These are phyloP conservation scores for Tridacna crocea DNA, from an alignment of 2,888 invertebrate species.

Conservation along the genomic window DNA sequence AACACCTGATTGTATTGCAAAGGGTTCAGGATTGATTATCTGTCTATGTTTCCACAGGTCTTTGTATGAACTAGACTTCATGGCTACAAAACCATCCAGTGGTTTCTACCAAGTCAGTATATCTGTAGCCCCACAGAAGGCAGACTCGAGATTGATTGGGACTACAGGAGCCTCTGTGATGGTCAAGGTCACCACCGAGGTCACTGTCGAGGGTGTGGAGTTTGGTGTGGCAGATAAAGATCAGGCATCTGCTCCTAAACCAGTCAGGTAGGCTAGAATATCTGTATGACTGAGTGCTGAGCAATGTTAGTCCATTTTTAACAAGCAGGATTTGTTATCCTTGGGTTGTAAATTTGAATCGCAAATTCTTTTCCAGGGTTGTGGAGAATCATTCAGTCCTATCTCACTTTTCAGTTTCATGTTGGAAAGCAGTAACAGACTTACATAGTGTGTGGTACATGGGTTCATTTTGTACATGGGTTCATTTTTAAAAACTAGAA, in stretches of 20 bases:
- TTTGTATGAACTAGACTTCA: slow-evolving; percentile 90
- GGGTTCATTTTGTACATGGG: no score
- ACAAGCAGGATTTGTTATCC: slow-evolving; percentile 80
- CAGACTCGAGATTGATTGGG: slow-evolving; percentile 86
- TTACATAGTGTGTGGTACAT: no score
- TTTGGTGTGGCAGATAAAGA: slow-evolving; percentile 96
- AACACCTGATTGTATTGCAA: no score
- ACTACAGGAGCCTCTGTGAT: slow-evolving; percentile 86
- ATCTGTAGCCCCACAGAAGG: slow-evolving; percentile 88
- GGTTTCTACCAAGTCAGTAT: slow-evolving; percentile 94
- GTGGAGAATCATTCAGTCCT: no score
- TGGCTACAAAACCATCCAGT: slow-evolving; percentile 91
- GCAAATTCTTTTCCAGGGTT: slow-evolving; percentile 74
- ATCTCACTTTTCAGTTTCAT: no score
- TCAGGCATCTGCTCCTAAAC: slow-evolving; percentile 92
- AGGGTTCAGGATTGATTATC: background rate
- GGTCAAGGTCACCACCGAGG: slow-evolving; percentile 84
- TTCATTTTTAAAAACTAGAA: no score
- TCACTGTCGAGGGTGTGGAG: slow-evolving; percentile 90
- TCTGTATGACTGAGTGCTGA: no score
- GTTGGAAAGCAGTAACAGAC: no score
- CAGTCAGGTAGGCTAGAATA: slow-evolving; percentile 86
- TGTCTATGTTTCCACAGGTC: slow-evolving; percentile 70
- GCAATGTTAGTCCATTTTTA: no score
- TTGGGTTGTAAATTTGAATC: slow-evolving; percentile 89